Evolutionary conservation across 2,888 invertebrate genomes (phyloP).

Genomic region (Volucella inflata): DNA sequence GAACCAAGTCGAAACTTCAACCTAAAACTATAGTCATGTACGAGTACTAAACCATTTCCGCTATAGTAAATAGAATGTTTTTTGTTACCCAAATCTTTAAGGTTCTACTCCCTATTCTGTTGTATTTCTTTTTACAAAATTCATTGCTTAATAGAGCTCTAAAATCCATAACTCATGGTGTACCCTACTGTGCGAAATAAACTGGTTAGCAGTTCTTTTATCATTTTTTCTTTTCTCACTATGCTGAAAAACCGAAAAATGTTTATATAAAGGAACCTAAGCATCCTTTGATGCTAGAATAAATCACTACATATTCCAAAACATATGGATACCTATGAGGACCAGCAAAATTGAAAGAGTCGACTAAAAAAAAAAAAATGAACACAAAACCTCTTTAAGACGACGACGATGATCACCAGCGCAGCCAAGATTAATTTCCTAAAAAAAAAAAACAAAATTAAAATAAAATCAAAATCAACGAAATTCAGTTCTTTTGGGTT

Average conservation of each 20-base stretch:
- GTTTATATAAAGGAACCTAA: background rate
- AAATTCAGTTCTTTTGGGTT: conserved; percentile 35
- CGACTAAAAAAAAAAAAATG: conserved; percentile 5
- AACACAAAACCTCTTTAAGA: conserved; percentile 20
- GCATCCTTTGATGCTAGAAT: conserved; percentile 43
- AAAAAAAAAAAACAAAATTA: conserved; percentile 8
- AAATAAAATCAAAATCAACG: background rate
- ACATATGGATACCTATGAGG: conserved; percentile 42
- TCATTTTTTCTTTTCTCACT: background rate
- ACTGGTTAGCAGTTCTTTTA: conserved; percentile 9
- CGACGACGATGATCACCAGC: conserved; percentile 45
- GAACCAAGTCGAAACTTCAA: too few species aligned
- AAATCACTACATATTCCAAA: conserved; percentile 53
- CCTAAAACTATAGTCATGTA: too few species aligned
- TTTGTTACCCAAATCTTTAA: too few species aligned
- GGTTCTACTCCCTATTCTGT: too few species aligned
- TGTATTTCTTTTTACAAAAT: too few species aligned
- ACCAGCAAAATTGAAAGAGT: conserved; percentile 6
- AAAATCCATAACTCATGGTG: conserved; percentile 21
- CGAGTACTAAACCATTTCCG: too few species aligned
- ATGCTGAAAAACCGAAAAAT: background rate
- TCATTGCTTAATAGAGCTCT: too few species aligned
- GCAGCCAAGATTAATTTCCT: conserved; percentile 64
- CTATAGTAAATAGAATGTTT: too few species aligned
- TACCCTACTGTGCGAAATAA: conserved; percentile 22